These are phyloP conservation scores for Clanis bilineata DNA, from an alignment of 2,888 invertebrate species.

Conservation along the genomic window DNA sequence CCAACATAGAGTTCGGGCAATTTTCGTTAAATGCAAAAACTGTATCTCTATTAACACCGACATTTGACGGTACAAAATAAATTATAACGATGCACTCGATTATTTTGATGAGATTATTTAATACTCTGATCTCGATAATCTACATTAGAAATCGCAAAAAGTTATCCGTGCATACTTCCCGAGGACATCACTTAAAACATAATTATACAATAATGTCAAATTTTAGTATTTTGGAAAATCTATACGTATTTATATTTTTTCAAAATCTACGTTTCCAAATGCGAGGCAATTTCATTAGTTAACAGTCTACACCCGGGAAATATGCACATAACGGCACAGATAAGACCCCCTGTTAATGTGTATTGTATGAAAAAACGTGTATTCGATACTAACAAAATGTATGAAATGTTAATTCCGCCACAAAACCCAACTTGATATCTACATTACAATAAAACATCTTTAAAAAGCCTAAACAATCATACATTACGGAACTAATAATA, in stretches of 20 bases:
- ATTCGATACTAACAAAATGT: constrained; percentile 30
- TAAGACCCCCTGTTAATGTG: constrained; percentile 76
- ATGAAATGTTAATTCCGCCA: constrained; percentile 62
- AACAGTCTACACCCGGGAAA: constrained; percentile 60
- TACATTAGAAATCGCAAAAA: constrained; percentile 23
- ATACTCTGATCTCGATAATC: constrained; percentile 10
- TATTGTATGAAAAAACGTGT: constrained; percentile 51
- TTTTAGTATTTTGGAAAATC: constrained; percentile 73
- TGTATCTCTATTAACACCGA: too few relatives aligned
- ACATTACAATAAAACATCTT: constrained; percentile 49
- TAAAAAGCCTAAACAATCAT: constrained; percentile 70
- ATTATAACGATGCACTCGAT: not conserved
- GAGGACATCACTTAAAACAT: constrained; percentile 62
- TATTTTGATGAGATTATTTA: constrained; percentile 5
- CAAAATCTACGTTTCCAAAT: constrained; percentile 82
- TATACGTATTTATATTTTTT: constrained; percentile 72
- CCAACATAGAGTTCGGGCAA: too few relatives aligned
- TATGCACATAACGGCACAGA: constrained; percentile 52
- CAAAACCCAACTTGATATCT: constrained; percentile 72
- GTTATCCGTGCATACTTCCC: constrained; percentile 58
- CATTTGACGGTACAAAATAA: not conserved
- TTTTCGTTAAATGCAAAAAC: too few relatives aligned
- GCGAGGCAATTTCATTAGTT: constrained; percentile 80
- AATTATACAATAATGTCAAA: constrained; percentile 64
- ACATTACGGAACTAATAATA: constrained; percentile 74